Evolutionary conservation across 1,140 invertebrate genomes (phyloP), one percentile per base, ranked within the genome.

Genomic region (Zaprionus vittiger): DNA sequence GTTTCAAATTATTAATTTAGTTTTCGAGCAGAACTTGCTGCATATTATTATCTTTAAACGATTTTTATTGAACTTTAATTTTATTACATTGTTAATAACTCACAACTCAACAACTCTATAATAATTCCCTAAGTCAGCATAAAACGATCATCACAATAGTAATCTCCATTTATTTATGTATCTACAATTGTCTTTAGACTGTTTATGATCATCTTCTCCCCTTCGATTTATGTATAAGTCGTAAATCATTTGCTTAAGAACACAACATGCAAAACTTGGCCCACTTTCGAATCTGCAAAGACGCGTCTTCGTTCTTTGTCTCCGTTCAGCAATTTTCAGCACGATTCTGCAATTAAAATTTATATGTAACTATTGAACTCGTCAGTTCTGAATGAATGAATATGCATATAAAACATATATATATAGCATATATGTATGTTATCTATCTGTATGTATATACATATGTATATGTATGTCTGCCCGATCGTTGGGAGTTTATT

Each of bases 291-390:
- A 54, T 24, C 60, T 57, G 26, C n/a, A 9, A 56, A 28, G 37
- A 55, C 28, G 56, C 14, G 55, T 56, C 55, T 66, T 41, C 47
- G 20, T 65, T 31, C 28, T 60, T 59, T 55, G 59, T 49, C 47
- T 71, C 34, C 38, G n/a, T 22, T 67, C 59, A 60, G 34, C 62
- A 68, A 56, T 67, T 73, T 47, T 31, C 41, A 28, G 73, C 86
- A 80, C 71, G 86, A 80, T 85, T 90, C 80, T 73, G 85, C 86
- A 90, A 90, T 90, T 85, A 90, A 82, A 85, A 91, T 90, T 90
- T 90, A 91, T 90, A 91, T 82, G 77, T 77, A 82, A 75, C 85
- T 90, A 90, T 90, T 90, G 85, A 90, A 90, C 85, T 80, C 85
- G 75, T 41, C 67, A 71, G 77, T 77, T 73, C 64, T 75, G 65